Percentiles rank a stretch among this genome's conserved stretches.
Conservation (phyloP, 2,888 invertebrate species). For the Tachina lurida region DNA sequence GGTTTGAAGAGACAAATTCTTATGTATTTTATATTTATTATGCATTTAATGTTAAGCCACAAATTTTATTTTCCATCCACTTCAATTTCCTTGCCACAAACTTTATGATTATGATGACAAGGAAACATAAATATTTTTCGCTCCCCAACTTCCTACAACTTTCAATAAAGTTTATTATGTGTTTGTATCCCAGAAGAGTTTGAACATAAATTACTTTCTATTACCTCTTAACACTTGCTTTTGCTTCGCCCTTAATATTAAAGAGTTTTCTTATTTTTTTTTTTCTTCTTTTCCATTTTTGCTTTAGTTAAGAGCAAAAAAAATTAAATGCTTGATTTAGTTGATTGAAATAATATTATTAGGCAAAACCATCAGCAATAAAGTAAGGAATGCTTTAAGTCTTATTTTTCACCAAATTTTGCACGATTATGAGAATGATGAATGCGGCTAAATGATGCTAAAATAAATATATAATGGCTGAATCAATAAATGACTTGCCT, state of each 20-base stretch:
- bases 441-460: neutral
- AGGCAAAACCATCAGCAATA: neutral
- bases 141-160: neutral
- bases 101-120: constrained; percentile 3
- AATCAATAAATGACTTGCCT: neutral
- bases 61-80: constrained; percentile 3
- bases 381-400: neutral
- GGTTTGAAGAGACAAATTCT: neutral
- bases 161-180: constrained; percentile 10
- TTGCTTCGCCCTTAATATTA: neutral
- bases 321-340: neutral
- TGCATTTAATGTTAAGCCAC: neutral
- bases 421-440: neutral
- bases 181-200: constrained; percentile 9
- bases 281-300: neutral
- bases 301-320: constrained; percentile 9
- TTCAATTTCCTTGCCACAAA: constrained; percentile 4
- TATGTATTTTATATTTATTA: too few relatives aligned
- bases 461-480: neutral
- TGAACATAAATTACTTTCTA: neutral
- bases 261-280: neutral
- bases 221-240: constrained; percentile 6
- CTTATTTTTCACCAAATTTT: neutral
- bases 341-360: constrained; percentile 26
- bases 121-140: neutral